Base-by-base conservation (phyloP, 2,113 vertebrate genomes). In the Lycaon pictus region DNA sequence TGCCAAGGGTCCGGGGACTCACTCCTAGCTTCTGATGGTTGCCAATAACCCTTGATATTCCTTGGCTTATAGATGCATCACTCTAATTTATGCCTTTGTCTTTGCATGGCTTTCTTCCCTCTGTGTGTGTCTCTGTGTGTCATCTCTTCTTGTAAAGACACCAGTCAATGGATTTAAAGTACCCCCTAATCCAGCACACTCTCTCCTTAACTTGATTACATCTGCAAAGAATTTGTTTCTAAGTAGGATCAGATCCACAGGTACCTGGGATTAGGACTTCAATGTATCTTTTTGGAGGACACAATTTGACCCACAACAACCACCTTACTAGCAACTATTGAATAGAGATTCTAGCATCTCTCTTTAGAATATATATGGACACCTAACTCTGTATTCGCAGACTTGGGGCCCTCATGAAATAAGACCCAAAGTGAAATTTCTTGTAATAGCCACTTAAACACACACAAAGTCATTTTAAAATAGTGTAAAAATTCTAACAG, bases 1-100 rank as follows among this genome's bases (percentile, higher is more conserved):
- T 99, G 99, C 98, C 99, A 0, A 1, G 5, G 97, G 99, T 99
- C 99, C 99, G 99, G 99, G 99, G 99, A 99, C 99, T 99, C n/a
- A n/a, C n/a, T n/a, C n/a, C n/a, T n/a, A 72, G 48, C 9, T 43
- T 35, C 63, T 43, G 29, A 15, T 56, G 12, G 25, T 72, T 37
- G 23, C 55, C 53, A 71, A 17, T 69, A 56, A 32, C 12, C 11
- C 69, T n/a, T n/a, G 25, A 74, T 32, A 13, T 74, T 63, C 56
- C 72, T 43, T 63, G 77, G n/a, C 79, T 83, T 37, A 9, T 17
- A 56, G 77, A 29, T 65, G 5, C 3, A 74, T 58, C 63, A 20
- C 29, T 51, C 53, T 16, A 53, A 2, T 65, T 43, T 89, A 63
- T 79, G 67, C 53, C 60, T 71, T 60, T 76, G 7, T 77, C 67